Percentiles rank a stretch among this genome's conserved stretches.
phyloP scores from a whole-genome alignment of 2,888 invertebrate species.

The Pardosa pseudoannulata region DNA sequence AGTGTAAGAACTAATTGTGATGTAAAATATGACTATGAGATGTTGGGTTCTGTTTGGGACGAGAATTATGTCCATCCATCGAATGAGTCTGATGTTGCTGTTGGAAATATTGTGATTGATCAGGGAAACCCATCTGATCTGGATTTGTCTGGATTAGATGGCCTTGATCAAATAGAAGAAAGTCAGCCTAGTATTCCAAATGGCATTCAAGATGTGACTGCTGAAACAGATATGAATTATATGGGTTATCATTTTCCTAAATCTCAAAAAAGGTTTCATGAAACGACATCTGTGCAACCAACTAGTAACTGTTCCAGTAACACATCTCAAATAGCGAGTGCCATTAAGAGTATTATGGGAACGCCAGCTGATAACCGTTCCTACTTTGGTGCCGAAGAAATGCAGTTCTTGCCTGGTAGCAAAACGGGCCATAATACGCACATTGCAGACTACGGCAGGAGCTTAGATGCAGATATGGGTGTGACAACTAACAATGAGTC shows the following conservation, averaged over 20 bases:
- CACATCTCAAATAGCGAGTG: conserved; percentile 43
- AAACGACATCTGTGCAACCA: conserved; percentile 87
- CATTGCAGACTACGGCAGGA: conserved; percentile 35
- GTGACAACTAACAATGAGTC: conserved; percentile 40
- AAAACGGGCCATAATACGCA: conserved; percentile 31
- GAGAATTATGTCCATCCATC: conserved; percentile 54
- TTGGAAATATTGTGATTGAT: conserved; percentile 58
- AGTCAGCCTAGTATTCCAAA: conserved; percentile 51
- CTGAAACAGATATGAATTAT: conserved; percentile 34
- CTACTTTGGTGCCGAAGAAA: conserved; percentile 31
- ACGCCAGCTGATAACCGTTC: conserved; percentile 78
- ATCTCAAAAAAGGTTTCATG: conserved; percentile 23
- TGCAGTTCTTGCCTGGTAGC: conserved; percentile 36
- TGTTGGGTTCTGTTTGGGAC: conserved; percentile 63
- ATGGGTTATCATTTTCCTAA: conserved; percentile 55
- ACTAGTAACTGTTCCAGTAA: conserved; percentile 76
- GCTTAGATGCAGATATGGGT: conserved; percentile 50
- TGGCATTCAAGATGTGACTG: conserved; percentile 31
- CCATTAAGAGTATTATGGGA: conserved; percentile 77
- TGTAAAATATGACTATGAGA: conserved; percentile 58
- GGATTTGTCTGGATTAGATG: conserved; percentile 67
- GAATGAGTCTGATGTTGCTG: conserved; percentile 69
- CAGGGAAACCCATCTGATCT: conserved; percentile 60
- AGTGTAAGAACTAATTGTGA: conserved; percentile 47
- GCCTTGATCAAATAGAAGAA: conserved; percentile 52